Conservation (phyloP, 2,888 invertebrate species). For the Leptinotarsa tumamoca region DNA sequence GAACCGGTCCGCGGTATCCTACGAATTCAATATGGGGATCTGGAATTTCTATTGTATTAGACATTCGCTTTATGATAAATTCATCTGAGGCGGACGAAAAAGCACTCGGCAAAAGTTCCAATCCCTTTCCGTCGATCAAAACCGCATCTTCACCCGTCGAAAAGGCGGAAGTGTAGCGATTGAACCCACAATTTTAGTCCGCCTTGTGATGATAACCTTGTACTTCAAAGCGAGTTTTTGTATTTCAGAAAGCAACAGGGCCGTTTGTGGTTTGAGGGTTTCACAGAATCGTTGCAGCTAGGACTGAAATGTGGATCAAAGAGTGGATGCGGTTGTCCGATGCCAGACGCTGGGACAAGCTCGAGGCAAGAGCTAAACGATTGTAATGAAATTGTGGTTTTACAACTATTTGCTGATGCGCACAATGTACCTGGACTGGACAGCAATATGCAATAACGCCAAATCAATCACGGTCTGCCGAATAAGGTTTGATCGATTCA, state of each 20-base stretch:
- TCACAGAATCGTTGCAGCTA: constrained; percentile 20
- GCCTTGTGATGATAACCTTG: constrained; percentile 39
- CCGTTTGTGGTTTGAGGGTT: constrained; percentile 32
- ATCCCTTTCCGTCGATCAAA: constrained; percentile 27
- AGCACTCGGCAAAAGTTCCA: constrained; percentile 26
- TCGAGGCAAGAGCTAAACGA: constrained; percentile 24
- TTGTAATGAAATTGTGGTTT: constrained; percentile 34
- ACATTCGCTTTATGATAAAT: constrained; percentile 13
- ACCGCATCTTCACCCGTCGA: constrained; percentile 28
- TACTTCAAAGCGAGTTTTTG: constrained; percentile 39
- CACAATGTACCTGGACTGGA: not conserved
- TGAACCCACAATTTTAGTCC: constrained; percentile 31
- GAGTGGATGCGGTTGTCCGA: constrained; percentile 34
- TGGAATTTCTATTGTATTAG: constrained; percentile 9
- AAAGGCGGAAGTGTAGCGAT: constrained; percentile 32
- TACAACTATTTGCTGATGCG: constrained; percentile 25
- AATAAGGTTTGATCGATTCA: too few relatives aligned
- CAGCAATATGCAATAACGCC: too few relatives aligned
- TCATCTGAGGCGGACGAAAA: constrained; percentile 17
- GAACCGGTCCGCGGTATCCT: not conserved
- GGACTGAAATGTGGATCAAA: constrained; percentile 35
- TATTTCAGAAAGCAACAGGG: constrained; percentile 29
- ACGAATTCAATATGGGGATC: not conserved
- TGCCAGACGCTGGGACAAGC: constrained; percentile 20
- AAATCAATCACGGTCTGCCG: too few relatives aligned